A percentile compares a stretch with the other conserved stretches of the same genome.
phyloP scores from a whole-genome alignment of 2,113 vertebrate species.

The Suricata suricatta region DNA sequence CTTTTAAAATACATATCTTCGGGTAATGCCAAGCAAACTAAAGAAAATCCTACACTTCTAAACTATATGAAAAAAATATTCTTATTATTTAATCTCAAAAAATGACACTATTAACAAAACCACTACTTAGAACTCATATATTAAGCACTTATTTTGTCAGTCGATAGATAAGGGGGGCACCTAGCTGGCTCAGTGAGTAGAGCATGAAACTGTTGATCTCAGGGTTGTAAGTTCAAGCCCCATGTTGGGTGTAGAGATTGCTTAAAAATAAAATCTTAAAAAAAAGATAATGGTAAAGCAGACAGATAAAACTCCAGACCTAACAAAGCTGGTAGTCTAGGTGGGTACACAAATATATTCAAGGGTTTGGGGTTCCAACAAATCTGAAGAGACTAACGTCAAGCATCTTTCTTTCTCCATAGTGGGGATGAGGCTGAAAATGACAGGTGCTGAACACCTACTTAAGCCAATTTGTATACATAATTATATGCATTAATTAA shows the following conservation, averaged over 20 bases:
- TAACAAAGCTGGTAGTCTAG: background rate
- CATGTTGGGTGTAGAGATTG: background rate
- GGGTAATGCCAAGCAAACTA: background rate
- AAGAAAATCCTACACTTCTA: background rate
- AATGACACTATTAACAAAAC: background rate
- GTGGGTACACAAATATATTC: background rate
- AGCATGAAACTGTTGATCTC: background rate
- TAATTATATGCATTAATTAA: constrained; percentile 27
- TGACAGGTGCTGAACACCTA: background rate
- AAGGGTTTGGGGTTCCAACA: background rate
- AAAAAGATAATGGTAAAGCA: background rate
- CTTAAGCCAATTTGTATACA: background rate
- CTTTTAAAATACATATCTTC: background rate
- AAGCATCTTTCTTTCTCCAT: background rate
- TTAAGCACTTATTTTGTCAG: background rate
- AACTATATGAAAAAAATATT: background rate
- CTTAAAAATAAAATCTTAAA: background rate
- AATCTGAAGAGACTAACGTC: background rate
- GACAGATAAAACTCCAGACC: background rate
- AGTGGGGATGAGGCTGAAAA: background rate
- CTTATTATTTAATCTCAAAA: background rate
- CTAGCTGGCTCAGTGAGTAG: background rate
- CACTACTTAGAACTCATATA: background rate
- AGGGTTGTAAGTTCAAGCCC: background rate
- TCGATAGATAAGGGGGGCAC: background rate